Evolutionary conservation across 2,888 invertebrate genomes (phyloP), one percentile per base, ranked within the genome.

Genomic region (Dyspetes luteomarginatus): DNA sequence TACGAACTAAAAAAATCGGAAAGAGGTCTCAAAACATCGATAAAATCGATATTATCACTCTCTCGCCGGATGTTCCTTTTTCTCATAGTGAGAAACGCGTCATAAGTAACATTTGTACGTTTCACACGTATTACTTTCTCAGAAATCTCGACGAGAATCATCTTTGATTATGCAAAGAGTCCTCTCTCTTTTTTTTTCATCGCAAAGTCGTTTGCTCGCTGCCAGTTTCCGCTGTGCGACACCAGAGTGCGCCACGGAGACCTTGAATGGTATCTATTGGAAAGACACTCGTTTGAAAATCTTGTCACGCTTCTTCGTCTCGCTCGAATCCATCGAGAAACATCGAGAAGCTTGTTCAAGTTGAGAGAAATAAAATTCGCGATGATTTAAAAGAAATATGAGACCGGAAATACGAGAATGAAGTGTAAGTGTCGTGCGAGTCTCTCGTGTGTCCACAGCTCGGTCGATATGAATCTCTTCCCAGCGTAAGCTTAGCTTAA

Each of bases 61-160:
- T 36, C 36, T 36, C 48, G 48, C 5, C 4, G 19, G 17, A 5
- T 3, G 48, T 3, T 26, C 2, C 4, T 55, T 26, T 15, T 55
- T 15, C 22, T 26, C 28, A 26, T 26, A 26, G 17, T 17, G 15
- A 15, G 0, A 5, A 48, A 19, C 7, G n/a, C 15, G 5, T 48
- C 15, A 48, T 48, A 48, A 17, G n/a, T 15, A 48, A 2, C 5
- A 48, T 48, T 55, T 55, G 4, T 4, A 26, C n/a, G 24, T 26
- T 22, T 55, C 55, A n/a, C 55, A n/a, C 55, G 55, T 55, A n/a
- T 26, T 26, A 55, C 52, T 55, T 55, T 55, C 55, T 26, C 55
- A 26, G 3, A 26, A 26, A 26, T 26, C 55, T 55, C 55, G 15
- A 26, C 15, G 26, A 48, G 4, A 17, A n/a, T 26, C 4, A 12